phyloP scores from a whole-genome alignment of 2,888 invertebrate genomes.

The Thymelicus acteon region DNA sequence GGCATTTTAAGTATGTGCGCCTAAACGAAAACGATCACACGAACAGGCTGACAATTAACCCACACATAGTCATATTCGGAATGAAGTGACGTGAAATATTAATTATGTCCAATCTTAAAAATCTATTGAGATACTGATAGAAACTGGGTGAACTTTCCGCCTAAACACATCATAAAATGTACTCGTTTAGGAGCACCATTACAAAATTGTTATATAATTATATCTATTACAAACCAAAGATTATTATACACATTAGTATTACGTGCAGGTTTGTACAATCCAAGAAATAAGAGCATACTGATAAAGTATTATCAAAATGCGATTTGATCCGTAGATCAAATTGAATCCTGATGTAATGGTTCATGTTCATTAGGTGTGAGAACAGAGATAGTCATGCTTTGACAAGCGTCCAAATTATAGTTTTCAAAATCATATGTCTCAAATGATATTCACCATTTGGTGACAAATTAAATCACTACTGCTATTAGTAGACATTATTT shows the following conservation, averaged over 20 bases:
- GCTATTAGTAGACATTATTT: background rate
- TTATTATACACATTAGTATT: slow-evolving; percentile 1
- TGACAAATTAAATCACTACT: background rate
- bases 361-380: background rate
- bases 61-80: too few relatives aligned
- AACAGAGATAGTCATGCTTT: background rate
- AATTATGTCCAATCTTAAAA: too few relatives aligned
- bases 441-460: background rate
- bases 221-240: slow-evolving; percentile 12
- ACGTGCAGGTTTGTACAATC: background rate
- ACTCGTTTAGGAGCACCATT: slow-evolving; percentile 10
- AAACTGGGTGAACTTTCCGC: too few relatives aligned
- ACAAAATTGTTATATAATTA: background rate
- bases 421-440: slow-evolving; percentile 8
- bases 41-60: too few relatives aligned
- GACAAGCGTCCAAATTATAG: background rate
- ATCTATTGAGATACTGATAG: too few relatives aligned
- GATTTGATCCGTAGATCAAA: too few relatives aligned
- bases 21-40: background rate
- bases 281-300: background rate
- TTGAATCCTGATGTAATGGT: background rate
- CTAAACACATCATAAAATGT: background rate
- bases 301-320: too few relatives aligned
- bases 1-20: background rate
- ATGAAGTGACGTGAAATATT: too few relatives aligned